phyloP scores from a whole-genome alignment of 2,113 vertebrate genomes.

The Motacilla tschutschensis region DNA sequence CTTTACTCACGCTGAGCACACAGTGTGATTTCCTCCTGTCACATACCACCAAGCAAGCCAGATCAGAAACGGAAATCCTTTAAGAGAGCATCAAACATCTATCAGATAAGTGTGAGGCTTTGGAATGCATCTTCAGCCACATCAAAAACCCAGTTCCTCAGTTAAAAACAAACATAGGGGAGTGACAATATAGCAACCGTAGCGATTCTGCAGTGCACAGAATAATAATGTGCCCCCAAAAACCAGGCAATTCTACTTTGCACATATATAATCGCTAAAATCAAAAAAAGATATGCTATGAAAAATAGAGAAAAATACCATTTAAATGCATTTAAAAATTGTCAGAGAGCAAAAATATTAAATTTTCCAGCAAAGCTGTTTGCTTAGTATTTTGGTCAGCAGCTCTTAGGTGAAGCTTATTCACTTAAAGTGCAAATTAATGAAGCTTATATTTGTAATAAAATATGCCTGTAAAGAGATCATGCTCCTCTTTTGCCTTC shows the following conservation, averaged over 20 bases:
- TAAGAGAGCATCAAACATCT: neutral
- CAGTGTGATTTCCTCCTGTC: neutral
- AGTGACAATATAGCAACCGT: neutral
- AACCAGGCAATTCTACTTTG: neutral
- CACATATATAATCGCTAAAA: neutral
- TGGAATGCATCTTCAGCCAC: constrained; percentile 13
- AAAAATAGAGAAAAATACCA: neutral
- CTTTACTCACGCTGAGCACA: neutral
- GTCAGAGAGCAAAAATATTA: neutral
- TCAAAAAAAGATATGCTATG: neutral
- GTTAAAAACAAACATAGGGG: neutral
- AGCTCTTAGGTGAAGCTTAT: neutral
- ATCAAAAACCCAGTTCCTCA: neutral
- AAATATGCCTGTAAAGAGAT: neutral
- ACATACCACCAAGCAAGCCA: neutral
- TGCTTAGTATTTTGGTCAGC: neutral
- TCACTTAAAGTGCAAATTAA: neutral
- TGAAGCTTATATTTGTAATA: neutral
- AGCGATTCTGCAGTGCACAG: neutral
- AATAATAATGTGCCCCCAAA: neutral
- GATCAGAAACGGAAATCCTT: constrained; percentile 19
- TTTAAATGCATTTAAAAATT: neutral
- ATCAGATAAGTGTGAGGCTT: neutral
- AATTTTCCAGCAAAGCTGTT: neutral
- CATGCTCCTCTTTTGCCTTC: neutral